Evolutionary conservation across 2,113 vertebrate genomes (phyloP).

Genomic region (Rhea americana): DNA sequence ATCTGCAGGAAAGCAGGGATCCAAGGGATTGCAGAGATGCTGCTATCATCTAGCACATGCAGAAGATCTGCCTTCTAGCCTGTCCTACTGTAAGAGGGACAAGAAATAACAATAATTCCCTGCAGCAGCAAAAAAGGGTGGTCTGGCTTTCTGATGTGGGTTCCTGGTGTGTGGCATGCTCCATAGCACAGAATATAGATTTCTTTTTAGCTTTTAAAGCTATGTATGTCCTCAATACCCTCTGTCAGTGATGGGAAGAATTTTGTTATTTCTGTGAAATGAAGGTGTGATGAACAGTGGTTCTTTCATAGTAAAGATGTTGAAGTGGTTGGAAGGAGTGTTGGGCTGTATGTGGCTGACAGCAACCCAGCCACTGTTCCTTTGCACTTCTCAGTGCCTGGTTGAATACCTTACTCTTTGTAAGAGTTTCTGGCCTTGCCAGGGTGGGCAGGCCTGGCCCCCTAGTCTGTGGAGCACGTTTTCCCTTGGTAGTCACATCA

Average conservation of each 20-base stretch:
- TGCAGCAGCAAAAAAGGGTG: neutral
- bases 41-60: neutral
- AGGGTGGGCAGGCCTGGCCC: neutral
- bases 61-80: neutral
- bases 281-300: neutral
- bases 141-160: neutral
- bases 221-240: neutral
- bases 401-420: neutral
- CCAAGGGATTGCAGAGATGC: neutral
- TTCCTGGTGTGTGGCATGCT: neutral
- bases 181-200: neutral
- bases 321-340: neutral
- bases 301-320: neutral
- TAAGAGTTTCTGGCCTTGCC: constrained; percentile 19
- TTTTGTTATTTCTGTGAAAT: constrained; percentile 14
- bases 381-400: neutral
- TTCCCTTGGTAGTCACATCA: neutral
- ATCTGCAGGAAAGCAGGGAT: neutral
- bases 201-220: neutral
- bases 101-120: neutral
- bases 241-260: neutral
- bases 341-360: neutral
- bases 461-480: neutral
- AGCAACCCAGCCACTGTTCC: neutral
- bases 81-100: neutral